Evolutionary conservation across 2,888 invertebrate species (phyloP), one percentile per base, ranked within the genome.

Genomic region (Scaptomyza reducta): DNA sequence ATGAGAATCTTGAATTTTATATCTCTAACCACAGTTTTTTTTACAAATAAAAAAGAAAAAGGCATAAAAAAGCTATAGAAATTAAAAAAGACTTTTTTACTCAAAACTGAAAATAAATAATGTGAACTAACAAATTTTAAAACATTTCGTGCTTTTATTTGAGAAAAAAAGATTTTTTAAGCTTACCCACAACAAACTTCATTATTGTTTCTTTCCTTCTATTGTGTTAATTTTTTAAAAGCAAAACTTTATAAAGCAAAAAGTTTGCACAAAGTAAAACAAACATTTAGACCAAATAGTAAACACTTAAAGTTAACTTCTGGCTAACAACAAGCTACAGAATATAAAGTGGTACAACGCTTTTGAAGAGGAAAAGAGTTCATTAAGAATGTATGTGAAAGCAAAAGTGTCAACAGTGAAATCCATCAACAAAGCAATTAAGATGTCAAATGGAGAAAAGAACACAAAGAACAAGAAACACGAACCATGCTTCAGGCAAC

Each of bases 381-480:
- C 74, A 87, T 87, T 81, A 72, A 16, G 50, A 65, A 78, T 81
- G 75, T 59, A 84, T 73, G 66, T 10, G 58, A 77, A 77, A 73
- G 67, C 65, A 81, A 81, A 74, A 87, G 87, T 84, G 85, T 84
- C 79, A 85, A 87, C 87, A 74, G 58, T 58, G 62, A 73, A 83
- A 77, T 86, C 65, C 80, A 82, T 83, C 80, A 80, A 68, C 78
- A 78, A 68, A 72, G 78, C 83, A 85, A 88, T 86, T 85, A 83
- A 77, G 83, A 74, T 78, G 76, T 86, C 86, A 76, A 73, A 66
- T 46, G 66, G 51, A 33, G 35, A 22, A 33, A n/a, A 38, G 54
- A 77, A 60, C 44, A 56, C n/a, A n/a, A 41, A 54, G 46, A 77
- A 60, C 44, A 56, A 72, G 54, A 40, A 33, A 55, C 60, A 62